Conservation (phyloP, 2,888 invertebrate species). For the Diaperis boleti region DNA sequence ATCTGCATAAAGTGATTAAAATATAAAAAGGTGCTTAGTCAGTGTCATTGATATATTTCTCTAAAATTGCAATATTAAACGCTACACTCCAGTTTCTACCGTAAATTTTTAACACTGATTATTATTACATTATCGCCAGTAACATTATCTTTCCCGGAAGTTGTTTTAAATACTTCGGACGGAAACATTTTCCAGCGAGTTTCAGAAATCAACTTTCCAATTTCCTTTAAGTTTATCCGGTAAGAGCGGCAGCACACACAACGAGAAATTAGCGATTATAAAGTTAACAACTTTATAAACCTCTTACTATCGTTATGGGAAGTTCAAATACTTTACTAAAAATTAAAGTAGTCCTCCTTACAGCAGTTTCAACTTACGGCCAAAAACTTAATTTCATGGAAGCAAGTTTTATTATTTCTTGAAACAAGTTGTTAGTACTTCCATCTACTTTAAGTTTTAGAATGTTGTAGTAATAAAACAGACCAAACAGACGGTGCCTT, state of each 20-base stretch:
- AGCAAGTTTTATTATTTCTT: background rate
- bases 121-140: too few relatives aligned
- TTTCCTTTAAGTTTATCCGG: conserved; percentile 2
- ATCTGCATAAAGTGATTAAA: too few relatives aligned
- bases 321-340: conserved; percentile 19
- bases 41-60: too few relatives aligned
- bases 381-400: conserved; percentile 20
- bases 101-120: too few relatives aligned
- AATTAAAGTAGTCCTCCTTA: conserved; percentile 11
- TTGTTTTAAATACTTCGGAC: too few relatives aligned
- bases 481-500: too few relatives aligned
- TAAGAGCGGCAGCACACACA: background rate
- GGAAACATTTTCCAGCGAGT: background rate
- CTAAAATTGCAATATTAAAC: too few relatives aligned
- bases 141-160: too few relatives aligned
- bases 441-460: too few relatives aligned
- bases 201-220: background rate
- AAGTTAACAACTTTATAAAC: conserved; percentile 32
- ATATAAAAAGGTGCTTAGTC: too few relatives aligned
- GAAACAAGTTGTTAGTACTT: background rate
- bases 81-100: too few relatives aligned
- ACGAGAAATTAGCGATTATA: conserved; percentile 23
- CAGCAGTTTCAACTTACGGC: conserved; percentile 7
- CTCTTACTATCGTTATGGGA: conserved; percentile 18
- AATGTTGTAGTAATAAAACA: too few relatives aligned